Conservation (phyloP, 2,113 vertebrate genomes). For the Plestiodon gilberti region DNA sequence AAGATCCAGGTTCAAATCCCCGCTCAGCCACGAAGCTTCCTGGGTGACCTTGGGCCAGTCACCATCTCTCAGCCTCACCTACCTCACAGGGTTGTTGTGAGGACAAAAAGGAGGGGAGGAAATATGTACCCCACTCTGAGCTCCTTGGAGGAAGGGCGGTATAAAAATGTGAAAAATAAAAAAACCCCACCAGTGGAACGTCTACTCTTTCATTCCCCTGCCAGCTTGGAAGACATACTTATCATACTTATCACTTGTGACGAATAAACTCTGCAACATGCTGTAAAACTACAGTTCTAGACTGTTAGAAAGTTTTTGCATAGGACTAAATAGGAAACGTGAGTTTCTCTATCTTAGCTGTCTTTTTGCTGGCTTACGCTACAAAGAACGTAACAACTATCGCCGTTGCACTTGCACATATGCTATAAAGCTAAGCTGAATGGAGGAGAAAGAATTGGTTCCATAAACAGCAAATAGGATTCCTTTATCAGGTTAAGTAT, state of each 20-base stretch:
- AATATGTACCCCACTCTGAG: too few relatives aligned
- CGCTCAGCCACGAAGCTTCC: too few relatives aligned
- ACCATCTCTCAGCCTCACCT: too few relatives aligned
- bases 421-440: fast-evolving
- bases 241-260: background rate
- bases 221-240: background rate
- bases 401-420: background rate
- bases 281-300: background rate
- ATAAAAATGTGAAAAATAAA: too few relatives aligned
- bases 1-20: too few relatives aligned
- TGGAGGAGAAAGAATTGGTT: background rate
- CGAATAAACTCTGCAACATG: background rate
- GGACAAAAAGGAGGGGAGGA: too few relatives aligned
- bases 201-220: background rate
- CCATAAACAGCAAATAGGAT: background rate
- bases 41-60: too few relatives aligned
- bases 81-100: too few relatives aligned
- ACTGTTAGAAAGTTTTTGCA: background rate
- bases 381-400: background rate
- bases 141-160: too few relatives aligned
- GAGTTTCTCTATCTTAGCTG: background rate
- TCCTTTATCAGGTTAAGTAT: background rate
- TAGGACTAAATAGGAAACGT: background rate
- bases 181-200: too few relatives aligned
- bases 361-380: background rate